Percentiles rank a stretch among this genome's conserved stretches.
Conservation (phyloP, 2,113 vertebrate genomes). For the Sander lucioperca region DNA sequence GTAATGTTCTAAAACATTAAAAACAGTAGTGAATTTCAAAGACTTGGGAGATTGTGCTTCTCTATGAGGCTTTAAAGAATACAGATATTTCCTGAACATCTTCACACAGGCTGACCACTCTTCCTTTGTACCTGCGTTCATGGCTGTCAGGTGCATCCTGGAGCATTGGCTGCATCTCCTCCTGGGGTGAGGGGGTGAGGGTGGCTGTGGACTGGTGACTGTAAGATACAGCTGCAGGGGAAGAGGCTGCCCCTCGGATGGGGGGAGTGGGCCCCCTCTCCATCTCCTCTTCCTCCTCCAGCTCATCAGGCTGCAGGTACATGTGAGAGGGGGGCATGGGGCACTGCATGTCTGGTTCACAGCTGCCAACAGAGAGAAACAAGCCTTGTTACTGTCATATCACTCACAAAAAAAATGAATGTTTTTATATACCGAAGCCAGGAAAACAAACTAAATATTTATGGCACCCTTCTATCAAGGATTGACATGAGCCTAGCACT, state of each 20-base stretch:
- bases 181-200: slow-evolving; percentile 96
- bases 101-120: background rate
- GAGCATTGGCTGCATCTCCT: slow-evolving; percentile 97
- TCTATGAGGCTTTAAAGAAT: slow-evolving; percentile 19
- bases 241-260: slow-evolving; percentile 94
- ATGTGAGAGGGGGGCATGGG: slow-evolving; percentile 94
- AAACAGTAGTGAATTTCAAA: slow-evolving; percentile 35
- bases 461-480: slow-evolving; percentile 63
- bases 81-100: background rate
- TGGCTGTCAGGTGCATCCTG: slow-evolving; percentile 90
- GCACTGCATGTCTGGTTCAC: slow-evolving; percentile 93
- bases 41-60: background rate
- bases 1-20: slow-evolving; percentile 48
- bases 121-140: slow-evolving; percentile 89
- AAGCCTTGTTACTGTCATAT: slow-evolving; percentile 67
- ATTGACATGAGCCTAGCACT: slow-evolving; percentile 56
- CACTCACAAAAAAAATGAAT: slow-evolving; percentile 44
- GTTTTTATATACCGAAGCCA: slow-evolving; percentile 39
- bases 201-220: slow-evolving; percentile 99
- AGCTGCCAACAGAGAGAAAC: slow-evolving; percentile 83
- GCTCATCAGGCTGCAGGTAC: slow-evolving; percentile 96
- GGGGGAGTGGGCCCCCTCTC: slow-evolving; percentile 97
- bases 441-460: slow-evolving; percentile 72
- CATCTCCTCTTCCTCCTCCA: slow-evolving; percentile 90
- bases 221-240: slow-evolving; percentile 96